Evolutionary conservation across 2,797 vertebrate species (phyloP).

Genomic region (Graptemys geographica): DNA sequence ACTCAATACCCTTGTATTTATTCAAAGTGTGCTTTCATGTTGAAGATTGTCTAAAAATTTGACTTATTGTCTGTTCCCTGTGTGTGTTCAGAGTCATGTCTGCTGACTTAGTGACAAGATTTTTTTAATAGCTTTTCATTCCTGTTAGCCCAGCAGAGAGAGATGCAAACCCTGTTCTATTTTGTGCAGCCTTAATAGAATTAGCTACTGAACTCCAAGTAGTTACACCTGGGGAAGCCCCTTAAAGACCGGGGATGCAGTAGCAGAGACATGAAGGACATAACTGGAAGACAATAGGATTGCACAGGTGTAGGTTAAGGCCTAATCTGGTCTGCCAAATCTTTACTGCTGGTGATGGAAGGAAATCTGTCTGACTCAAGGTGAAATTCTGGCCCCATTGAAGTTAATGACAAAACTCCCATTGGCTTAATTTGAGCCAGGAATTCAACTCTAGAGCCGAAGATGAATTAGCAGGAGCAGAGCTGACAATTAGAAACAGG

Average conservation of each 20-base stretch:
- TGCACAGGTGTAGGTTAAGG: neutral
- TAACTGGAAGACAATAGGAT: neutral
- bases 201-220: neutral
- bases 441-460: neutral
- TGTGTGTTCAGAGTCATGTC: fast-evolving
- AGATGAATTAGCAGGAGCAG: neutral
- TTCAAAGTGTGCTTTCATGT: fast-evolving
- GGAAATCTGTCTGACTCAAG: neutral
- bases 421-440: no score
- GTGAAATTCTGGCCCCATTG: neutral
- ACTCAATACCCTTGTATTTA: neutral
- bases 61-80: fast-evolving
- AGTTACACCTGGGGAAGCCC: neutral
- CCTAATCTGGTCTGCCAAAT: neutral
- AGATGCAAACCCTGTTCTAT: neutral
- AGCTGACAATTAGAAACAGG: neutral
- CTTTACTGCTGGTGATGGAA: neutral
- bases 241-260: neutral
- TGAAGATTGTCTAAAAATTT: fast-evolving
- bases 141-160: neutral
- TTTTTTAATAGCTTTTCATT: fast-evolving
- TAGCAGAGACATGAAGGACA: neutral
- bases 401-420: no score
- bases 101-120: fast-evolving
- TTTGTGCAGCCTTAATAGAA: neutral